These are phyloP conservation scores for Cephalopterus ornatus DNA, from an alignment of 2,113 vertebrate genomes.

Conservation along the genomic window DNA sequence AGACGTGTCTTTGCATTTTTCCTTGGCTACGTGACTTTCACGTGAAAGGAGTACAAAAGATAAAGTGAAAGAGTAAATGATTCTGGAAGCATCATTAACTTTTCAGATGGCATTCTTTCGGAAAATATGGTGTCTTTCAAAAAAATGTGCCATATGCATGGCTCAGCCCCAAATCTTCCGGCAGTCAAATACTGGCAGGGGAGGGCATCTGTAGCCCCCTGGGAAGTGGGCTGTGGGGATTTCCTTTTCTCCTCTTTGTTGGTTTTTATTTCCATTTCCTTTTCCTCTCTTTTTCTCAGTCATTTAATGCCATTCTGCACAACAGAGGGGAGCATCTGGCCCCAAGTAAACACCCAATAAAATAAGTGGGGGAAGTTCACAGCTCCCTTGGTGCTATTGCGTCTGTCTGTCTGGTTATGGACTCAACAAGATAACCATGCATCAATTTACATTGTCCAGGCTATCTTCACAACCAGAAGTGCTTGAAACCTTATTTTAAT, in stretches of 20 bases:
- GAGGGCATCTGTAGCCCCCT: background rate
- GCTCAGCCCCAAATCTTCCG: constrained; percentile 6
- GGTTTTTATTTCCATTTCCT: constrained; percentile 53
- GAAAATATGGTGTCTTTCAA: background rate
- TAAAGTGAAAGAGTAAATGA: background rate
- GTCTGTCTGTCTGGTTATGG: constrained; percentile 45
- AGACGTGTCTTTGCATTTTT: background rate
- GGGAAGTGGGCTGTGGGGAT: background rate
- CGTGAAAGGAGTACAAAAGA: background rate
- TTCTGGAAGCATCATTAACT: background rate
- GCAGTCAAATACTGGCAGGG: background rate
- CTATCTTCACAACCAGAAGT: constrained; percentile 56
- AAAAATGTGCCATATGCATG: background rate
- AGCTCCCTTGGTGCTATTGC: constrained; percentile 44
- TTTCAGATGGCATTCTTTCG: background rate
- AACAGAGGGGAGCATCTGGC: constrained; percentile 54
- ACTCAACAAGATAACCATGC: constrained; percentile 52
- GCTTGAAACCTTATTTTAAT: constrained; percentile 59
- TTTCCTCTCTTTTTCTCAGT: constrained; percentile 29
- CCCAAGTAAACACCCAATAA: constrained; percentile 58
- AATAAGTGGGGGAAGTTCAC: constrained; percentile 55
- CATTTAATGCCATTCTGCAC: constrained; percentile 6
- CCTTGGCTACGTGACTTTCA: background rate
- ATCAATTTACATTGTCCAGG: constrained; percentile 60
- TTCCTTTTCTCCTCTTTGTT: constrained; percentile 32